Evolutionary conservation across 2,113 vertebrate species (phyloP), one percentile per base, ranked within the genome.

Genomic region (Sakesphorus luctuosus): DNA sequence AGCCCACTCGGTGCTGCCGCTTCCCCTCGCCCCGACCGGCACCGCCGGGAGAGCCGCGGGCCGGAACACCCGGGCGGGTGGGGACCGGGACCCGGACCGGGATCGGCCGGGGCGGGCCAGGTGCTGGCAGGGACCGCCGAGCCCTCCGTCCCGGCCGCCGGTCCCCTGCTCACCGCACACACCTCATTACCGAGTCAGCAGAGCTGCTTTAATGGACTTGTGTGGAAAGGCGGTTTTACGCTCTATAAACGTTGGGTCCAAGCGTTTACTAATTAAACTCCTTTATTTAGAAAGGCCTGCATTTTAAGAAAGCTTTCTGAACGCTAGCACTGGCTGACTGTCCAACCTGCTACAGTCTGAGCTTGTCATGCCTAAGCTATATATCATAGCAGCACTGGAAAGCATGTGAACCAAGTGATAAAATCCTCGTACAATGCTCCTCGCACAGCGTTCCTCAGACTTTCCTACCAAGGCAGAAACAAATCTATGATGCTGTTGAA

Each of bases 401-500:
- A 63, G 71, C 82, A 2, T 40, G 65, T 6, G 93, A 95, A 43
- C 35, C 83, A 28, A 24, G 77, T 88, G 84, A 68, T 11, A 91
- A 94, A 94, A 93, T 18, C 89, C 91, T 69, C 85, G 53, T 43
- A 16, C 44, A 49, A 50, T 50, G 73, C 24, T 84, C 59, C 74
- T 65, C 88, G 50, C 14, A 19, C 40, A 89, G 9, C 33, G 79
- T 46, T 96, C 96, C 90, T 84, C 94, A 95, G 95, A 90, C 97
- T 95, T 95, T 85, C 92, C 81, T 66, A 87, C 87, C 84, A 78
- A 94, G 91, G 96, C 97, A 96, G 95, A 97, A 98, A 97, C 97
- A 98, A 97, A 97, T 84, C 97, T 50, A 74, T 78, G 97, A 90
- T 95, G 97, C 96, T 96, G 97, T 96, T 94, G 97, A 98, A 98